A percentile compares a stretch with the other conserved stretches of the same genome.
Conservation (phyloP, 2,888 invertebrate species). For the Trissonchulus latispiculum region DNA sequence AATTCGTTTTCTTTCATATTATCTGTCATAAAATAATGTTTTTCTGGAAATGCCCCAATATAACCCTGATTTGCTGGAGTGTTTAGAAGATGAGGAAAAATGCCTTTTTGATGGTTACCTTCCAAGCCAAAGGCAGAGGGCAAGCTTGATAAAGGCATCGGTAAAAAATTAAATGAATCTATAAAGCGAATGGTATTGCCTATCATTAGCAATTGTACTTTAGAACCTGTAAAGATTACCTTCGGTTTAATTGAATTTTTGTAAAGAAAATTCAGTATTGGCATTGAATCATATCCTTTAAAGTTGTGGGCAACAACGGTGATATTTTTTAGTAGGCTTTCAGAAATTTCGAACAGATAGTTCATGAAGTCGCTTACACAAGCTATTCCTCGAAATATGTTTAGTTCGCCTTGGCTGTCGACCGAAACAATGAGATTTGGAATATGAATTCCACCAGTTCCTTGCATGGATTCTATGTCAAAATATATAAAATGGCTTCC, state of each 20-base stretch:
- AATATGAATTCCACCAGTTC: not conserved
- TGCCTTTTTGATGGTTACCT: not conserved
- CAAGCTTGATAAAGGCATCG: not conserved
- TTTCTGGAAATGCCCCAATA: not conserved
- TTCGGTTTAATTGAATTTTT: constrained; percentile 2
- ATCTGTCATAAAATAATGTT: constrained; percentile 1
- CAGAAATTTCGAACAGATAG: not conserved
- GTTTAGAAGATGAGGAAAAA: constrained; percentile 11
- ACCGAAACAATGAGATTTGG: constrained; percentile 11
- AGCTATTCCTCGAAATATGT: not conserved
- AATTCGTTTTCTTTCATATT: not conserved
- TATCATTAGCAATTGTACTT: constrained; percentile 1
- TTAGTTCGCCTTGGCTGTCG: not conserved
- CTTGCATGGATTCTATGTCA: constrained; percentile 12
- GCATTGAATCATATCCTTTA: not conserved
- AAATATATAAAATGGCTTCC: not conserved
- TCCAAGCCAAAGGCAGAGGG: not conserved
- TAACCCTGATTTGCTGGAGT: constrained; percentile 1
- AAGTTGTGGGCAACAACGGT: constrained; percentile 9
- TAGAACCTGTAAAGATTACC: constrained; percentile 4
- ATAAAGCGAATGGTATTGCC: not conserved
- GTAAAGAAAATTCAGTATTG: constrained; percentile 6
- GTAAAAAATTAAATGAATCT: constrained; percentile 9
- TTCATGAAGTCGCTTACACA: constrained; percentile 11
- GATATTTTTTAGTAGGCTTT: not conserved